These are phyloP conservation scores for Panagrolaimus sp. DNA, from an alignment of 1,140 invertebrate species.

Conservation along the genomic window DNA sequence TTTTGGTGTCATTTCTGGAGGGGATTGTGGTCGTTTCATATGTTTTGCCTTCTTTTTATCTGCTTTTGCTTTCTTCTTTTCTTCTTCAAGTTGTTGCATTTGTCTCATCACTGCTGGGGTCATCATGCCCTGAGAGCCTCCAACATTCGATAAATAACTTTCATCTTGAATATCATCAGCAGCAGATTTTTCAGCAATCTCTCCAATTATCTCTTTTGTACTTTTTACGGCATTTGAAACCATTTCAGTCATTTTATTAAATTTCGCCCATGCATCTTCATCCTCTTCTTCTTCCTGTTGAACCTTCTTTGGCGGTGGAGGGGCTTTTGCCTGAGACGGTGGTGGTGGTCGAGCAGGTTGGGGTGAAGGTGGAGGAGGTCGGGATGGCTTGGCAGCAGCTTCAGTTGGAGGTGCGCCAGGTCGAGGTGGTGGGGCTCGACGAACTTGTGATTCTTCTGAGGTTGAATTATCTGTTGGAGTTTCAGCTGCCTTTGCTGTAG, in stretches of 20 bases:
- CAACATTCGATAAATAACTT: slow-evolving; percentile 47
- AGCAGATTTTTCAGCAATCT: slow-evolving; percentile 47
- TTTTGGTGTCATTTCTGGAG: slow-evolving; percentile 47
- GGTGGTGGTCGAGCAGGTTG: slow-evolving; percentile 16
- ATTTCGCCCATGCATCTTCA: slow-evolving; percentile 56
- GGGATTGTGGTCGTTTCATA: slow-evolving; percentile 28
- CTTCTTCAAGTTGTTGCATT: slow-evolving; percentile 44
- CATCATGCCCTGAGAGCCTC: slow-evolving; percentile 43
- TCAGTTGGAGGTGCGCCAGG: slow-evolving; percentile 38
- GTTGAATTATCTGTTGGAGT: not conserved
- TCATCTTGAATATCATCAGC: slow-evolving; percentile 54
- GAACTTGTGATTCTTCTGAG: slow-evolving; percentile 20
- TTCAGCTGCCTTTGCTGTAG: slow-evolving; percentile 26
- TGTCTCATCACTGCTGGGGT: slow-evolving; percentile 41
- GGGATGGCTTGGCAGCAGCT: slow-evolving; percentile 24
- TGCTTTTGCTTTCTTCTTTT: slow-evolving; percentile 51
- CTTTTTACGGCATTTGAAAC: slow-evolving; percentile 42
- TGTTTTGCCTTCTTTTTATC: slow-evolving; percentile 48
- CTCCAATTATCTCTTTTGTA: slow-evolving; percentile 45
- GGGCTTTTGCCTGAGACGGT: slow-evolving; percentile 3
- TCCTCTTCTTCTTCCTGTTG: slow-evolving; percentile 43
- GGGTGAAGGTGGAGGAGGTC: slow-evolving; percentile 29
- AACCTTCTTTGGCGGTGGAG: not conserved
- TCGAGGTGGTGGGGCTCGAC: slow-evolving; percentile 40
- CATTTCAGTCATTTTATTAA: slow-evolving; percentile 56